A percentile compares a stretch with the other conserved stretches of the same genome.
Conservation (phyloP, 1,140 invertebrate genomes). For the Cephus cinctus region DNA sequence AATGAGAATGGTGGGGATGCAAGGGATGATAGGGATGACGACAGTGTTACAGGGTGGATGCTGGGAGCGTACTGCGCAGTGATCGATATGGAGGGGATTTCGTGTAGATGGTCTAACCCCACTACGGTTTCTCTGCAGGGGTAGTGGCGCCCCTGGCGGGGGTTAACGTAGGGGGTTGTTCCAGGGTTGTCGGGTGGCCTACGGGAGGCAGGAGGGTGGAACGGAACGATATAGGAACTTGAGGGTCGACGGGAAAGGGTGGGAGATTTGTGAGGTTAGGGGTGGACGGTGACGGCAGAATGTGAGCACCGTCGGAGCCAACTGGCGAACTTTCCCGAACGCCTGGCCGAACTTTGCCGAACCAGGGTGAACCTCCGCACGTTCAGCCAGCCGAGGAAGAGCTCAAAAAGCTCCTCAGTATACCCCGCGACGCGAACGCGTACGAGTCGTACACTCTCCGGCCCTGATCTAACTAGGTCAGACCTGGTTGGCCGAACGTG, state of each 20-base stretch:
- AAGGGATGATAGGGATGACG: too few species aligned
- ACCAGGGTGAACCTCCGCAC: background rate
- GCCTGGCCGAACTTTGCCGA: constrained; percentile 4
- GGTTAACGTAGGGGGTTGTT: constrained; percentile 17
- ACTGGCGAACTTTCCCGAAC: background rate
- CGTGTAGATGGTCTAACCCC: constrained; percentile 23
- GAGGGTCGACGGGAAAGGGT: background rate
- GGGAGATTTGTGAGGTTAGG: background rate
- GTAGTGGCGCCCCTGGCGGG: too few species aligned
- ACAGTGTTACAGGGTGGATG: constrained; percentile 16
- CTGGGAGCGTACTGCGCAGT: constrained; percentile 29
- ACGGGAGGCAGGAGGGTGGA: constrained; percentile 4
- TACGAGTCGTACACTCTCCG: constrained; percentile 41
- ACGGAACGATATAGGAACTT: too few species aligned
- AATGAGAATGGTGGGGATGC: background rate
- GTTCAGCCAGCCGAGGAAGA: constrained; percentile 7
- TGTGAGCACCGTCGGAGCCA: constrained; percentile 6
- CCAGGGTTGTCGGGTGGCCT: background rate
- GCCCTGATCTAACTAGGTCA: constrained; percentile 32
- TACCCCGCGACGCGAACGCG: constrained; percentile 40
- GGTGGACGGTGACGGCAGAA: constrained; percentile 9
- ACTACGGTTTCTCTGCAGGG: too few species aligned
- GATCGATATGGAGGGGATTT: constrained; percentile 46
- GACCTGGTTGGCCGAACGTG: constrained; percentile 20
- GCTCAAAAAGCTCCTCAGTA: constrained; percentile 27